These are phyloP conservation scores for Gastracanthus pulcherrimus DNA, from an alignment of 2,888 invertebrate genomes.

Conservation along the genomic window DNA sequence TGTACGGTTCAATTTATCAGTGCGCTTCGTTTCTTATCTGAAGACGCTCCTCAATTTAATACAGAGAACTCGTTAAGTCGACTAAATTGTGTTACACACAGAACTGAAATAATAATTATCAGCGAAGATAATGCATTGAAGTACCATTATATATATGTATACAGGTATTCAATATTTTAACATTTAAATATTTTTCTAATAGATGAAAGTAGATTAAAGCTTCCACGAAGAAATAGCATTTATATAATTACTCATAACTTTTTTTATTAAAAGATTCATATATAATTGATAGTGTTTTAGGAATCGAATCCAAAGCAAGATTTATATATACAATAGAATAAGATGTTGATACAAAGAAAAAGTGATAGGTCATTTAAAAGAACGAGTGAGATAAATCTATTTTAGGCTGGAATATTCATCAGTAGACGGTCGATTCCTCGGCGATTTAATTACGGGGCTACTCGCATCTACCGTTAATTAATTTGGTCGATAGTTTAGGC, in stretches of 20 bases:
- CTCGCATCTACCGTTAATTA: constrained; percentile 70
- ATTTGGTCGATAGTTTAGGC: constrained; percentile 71
- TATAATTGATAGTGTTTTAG: too few species aligned
- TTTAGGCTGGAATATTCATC: constrained; percentile 70
- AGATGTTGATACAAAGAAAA: not conserved
- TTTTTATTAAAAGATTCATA: too few species aligned
- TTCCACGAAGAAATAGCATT: too few species aligned
- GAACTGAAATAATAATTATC: not conserved
- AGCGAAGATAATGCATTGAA: not conserved
- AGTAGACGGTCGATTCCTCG: constrained; percentile 69
- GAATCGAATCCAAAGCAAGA: not conserved
- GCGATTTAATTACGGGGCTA: constrained; percentile 70
- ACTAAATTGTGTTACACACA: too few species aligned
- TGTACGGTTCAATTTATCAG: constrained; percentile 41
- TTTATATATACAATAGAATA: not conserved
- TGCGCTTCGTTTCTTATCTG: not conserved
- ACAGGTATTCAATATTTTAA: too few species aligned
- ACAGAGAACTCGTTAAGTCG: too few species aligned
- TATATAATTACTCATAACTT: too few species aligned
- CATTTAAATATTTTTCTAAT: too few species aligned
- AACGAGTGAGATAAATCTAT: constrained; percentile 52
- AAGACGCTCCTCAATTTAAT: too few species aligned
- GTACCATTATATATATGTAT: too few species aligned
- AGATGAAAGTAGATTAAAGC: too few species aligned
- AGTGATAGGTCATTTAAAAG: not conserved